Conservation (phyloP, 2,888 invertebrate genomes). For the Danaus chrysippus region DNA sequence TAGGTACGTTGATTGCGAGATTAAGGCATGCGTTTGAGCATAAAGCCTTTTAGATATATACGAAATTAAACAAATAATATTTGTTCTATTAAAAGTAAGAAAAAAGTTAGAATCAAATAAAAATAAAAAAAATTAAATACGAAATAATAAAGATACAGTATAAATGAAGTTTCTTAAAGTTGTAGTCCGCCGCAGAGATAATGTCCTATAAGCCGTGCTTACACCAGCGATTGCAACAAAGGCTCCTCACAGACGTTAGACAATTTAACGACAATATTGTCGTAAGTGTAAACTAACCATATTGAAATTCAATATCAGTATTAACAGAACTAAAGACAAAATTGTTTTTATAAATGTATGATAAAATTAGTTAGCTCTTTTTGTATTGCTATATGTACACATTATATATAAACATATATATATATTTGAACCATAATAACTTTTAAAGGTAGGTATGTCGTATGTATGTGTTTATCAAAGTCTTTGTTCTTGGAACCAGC, state of each 20-base stretch:
- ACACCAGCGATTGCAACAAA: slow-evolving; percentile 6
- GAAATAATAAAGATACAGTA: background rate
- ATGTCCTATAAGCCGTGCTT: slow-evolving; percentile 4
- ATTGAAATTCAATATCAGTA: background rate
- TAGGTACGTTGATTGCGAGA: too few species aligned
- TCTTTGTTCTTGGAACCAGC: slow-evolving; percentile 5
- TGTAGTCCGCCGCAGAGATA: background rate
- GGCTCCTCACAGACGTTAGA: background rate
- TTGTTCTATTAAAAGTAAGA: too few species aligned
- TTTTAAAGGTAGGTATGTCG: background rate
- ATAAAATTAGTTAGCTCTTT: background rate
- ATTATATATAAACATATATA: background rate
- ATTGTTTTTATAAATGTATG: background rate
- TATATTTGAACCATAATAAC: background rate
- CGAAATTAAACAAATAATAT: too few species aligned
- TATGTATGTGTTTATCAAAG: background rate
- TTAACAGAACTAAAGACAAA: background rate
- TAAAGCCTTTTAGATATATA: too few species aligned
- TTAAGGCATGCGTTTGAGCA: too few species aligned
- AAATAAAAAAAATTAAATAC: background rate
- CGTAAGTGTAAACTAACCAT: background rate
- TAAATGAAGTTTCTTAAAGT: background rate
- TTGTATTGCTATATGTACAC: background rate
- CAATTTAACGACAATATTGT: background rate
- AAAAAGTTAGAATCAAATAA: background rate